Base-by-base conservation (phyloP, 2,797 vertebrate genomes). In the Lagodon rhomboides region DNA sequence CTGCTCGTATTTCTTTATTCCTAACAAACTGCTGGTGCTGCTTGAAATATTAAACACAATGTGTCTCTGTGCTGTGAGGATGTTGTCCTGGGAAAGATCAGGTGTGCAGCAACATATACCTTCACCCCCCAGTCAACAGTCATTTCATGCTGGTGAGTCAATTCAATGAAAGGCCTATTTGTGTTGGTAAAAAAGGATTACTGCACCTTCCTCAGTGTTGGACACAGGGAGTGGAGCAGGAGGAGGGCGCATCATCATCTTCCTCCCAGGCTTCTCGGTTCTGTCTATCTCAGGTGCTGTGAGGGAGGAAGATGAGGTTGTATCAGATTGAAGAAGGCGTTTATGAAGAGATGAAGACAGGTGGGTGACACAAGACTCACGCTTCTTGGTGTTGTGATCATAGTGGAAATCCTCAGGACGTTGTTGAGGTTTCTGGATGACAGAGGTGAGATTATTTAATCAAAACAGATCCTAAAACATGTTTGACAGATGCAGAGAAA, bases 241-340 rank as follows among this genome's bases (percentile, higher is more conserved):
- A n/a, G 84, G 73, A 25, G 85, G 86, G n/a, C 80, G 68, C 60
- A 76, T 68, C 85, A 76, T 87, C 46, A 86, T 91, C 53, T 88
- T 94, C 43, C 85, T 95, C 56, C 89, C 93, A 30, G 94, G 93
- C 70, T 95, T 95, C 15, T 94, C 94, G 30, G 84, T 94, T 70
- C 95, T 92, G 50, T 94, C 80, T 6, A 95, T 82, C 70, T 94
- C 93, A 43, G 95, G 95, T n/a, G 94, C 95, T 96, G 80, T 0
- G 38, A 63, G 13, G 23, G 13, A n/a, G 15, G 54, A 47, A 2
- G 5, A 53, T 38, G 13, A 1, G 34, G n/a, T 63, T 30, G 38
- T 34, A 49, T 30, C 27, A 77, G n/a, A 54, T 41, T 7, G 12
- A 55, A 41, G 22, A 44, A 23, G 54, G 17, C 7, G 1, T n/a